phyloP scores from a whole-genome alignment of 2,888 invertebrate genomes.

The Xanthia icteritia region DNA sequence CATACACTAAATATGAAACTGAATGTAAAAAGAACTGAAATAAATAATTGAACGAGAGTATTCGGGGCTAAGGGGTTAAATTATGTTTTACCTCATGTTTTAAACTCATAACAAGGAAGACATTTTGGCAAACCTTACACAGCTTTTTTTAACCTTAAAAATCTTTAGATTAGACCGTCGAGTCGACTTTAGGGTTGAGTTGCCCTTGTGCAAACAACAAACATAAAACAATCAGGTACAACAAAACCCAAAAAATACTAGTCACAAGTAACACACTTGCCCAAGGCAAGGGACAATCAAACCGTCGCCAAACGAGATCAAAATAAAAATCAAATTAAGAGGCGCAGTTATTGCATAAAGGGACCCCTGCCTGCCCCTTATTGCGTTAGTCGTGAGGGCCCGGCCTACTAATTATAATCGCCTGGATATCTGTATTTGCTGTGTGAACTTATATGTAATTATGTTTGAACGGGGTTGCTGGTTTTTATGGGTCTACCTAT shows the following conservation, averaged over 20 bases:
- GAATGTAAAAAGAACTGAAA: too few relatives aligned
- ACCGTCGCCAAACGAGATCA: slow-evolving; percentile 82
- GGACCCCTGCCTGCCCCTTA: slow-evolving; percentile 68
- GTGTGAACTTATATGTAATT: slow-evolving; percentile 54
- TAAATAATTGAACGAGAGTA: too few relatives aligned
- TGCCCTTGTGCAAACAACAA: too few relatives aligned
- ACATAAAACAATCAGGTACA: slow-evolving; percentile 38
- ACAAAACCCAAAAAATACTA: slow-evolving; percentile 52
- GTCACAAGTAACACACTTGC: slow-evolving; percentile 65
- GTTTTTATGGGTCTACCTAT: not conserved
- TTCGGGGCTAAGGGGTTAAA: too few relatives aligned
- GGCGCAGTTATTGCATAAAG: slow-evolving; percentile 77
- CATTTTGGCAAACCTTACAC: too few relatives aligned
- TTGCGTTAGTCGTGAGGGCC: slow-evolving; percentile 66
- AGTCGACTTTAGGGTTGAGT: too few relatives aligned
- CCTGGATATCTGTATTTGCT: slow-evolving; percentile 69
- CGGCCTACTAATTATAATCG: slow-evolving; percentile 77
- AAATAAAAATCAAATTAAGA: slow-evolving; percentile 86
- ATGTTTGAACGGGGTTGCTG: slow-evolving; percentile 5
- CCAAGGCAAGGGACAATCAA: slow-evolving; percentile 77
- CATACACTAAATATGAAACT: too few relatives aligned
- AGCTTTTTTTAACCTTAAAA: too few relatives aligned
- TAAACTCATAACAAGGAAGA: too few relatives aligned
- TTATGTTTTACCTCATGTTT: too few relatives aligned
- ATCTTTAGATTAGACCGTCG: too few relatives aligned